A percentile compares a stretch with the other conserved stretches of the same genome.
Conservation (phyloP, 2,888 invertebrate species). For the Mesorhabditis spiculigera region DNA sequence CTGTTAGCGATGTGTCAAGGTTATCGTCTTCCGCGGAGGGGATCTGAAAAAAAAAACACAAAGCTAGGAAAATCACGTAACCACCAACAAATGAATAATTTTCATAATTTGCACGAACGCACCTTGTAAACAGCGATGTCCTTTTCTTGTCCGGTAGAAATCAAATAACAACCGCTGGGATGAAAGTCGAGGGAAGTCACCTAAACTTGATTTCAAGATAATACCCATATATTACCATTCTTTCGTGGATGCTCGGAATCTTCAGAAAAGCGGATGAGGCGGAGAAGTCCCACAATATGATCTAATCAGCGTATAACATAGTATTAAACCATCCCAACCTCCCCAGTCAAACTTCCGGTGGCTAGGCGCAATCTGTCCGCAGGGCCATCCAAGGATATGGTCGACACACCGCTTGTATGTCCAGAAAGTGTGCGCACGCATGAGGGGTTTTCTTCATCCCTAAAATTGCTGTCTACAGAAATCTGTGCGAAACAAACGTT, state of each 20-base stretch:
- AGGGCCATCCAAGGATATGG: too few relatives aligned
- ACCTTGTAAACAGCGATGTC: not conserved
- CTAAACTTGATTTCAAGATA: not conserved
- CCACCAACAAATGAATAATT: too few relatives aligned
- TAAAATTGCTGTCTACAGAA: too few relatives aligned
- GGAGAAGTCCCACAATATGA: not conserved
- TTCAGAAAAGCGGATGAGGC: not conserved
- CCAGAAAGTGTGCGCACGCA: too few relatives aligned
- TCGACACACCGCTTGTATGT: too few relatives aligned
- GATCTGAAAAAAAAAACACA: too few relatives aligned
- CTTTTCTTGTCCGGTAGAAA: not conserved
- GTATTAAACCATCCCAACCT: not conserved
- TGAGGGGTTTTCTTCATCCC: too few relatives aligned
- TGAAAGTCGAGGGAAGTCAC: not conserved
- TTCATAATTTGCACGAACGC: too few relatives aligned
- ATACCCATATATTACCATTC: not conserved
- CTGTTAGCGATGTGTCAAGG: too few relatives aligned
- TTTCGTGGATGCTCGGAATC: constrained; percentile 4
- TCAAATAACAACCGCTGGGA: not conserved
- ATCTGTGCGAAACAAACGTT: not conserved
- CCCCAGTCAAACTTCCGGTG: not conserved
- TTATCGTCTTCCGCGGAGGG: too few relatives aligned
- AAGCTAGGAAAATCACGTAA: too few relatives aligned
- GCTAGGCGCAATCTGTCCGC: not conserved
- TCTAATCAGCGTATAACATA: not conserved